Conservation (phyloP, 2,888 invertebrate genomes). For the Agriopis aurantiaria region DNA sequence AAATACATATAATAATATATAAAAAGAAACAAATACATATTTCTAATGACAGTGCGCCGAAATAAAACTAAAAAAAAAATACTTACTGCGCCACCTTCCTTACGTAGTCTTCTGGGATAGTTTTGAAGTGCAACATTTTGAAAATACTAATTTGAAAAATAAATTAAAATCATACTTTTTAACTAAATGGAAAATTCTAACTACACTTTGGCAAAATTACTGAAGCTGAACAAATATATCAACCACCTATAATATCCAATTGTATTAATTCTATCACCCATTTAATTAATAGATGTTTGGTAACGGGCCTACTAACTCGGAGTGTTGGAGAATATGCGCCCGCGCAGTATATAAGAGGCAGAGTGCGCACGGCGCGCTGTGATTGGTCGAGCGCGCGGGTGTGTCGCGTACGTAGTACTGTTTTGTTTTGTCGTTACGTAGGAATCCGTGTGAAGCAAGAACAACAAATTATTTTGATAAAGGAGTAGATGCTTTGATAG, state of each 20-base stretch:
- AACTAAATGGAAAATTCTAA: constrained; percentile 39
- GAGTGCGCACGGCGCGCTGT: constrained; percentile 62
- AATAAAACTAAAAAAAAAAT: constrained; percentile 4
- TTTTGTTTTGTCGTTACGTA: constrained; percentile 29
- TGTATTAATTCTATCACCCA: constrained; percentile 80
- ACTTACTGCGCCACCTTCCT: constrained; percentile 77
- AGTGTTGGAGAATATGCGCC: constrained; percentile 61
- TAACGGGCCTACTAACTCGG: constrained; percentile 53
- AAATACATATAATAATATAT: too few relatives aligned
- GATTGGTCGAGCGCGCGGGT: constrained; percentile 80
- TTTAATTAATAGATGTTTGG: constrained; percentile 65
- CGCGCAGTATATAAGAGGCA: constrained; percentile 73
- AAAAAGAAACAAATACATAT: too few relatives aligned
- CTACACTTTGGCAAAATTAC: constrained; percentile 80
- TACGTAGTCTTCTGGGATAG: constrained; percentile 76
- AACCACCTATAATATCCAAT: constrained; percentile 82
- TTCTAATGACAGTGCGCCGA: too few relatives aligned
- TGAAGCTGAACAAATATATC: constrained; percentile 84
- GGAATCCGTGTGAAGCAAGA: constrained; percentile 18
- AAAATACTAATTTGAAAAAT: constrained; percentile 45
- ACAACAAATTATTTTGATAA: constrained; percentile 6
- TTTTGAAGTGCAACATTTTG: constrained; percentile 78
- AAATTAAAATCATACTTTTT: constrained; percentile 56
- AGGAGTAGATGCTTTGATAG: neutral
- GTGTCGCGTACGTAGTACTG: constrained; percentile 64